These are phyloP conservation scores for Calyptomena viridis DNA, from an alignment of 2,113 vertebrate genomes.

Conservation along the genomic window DNA sequence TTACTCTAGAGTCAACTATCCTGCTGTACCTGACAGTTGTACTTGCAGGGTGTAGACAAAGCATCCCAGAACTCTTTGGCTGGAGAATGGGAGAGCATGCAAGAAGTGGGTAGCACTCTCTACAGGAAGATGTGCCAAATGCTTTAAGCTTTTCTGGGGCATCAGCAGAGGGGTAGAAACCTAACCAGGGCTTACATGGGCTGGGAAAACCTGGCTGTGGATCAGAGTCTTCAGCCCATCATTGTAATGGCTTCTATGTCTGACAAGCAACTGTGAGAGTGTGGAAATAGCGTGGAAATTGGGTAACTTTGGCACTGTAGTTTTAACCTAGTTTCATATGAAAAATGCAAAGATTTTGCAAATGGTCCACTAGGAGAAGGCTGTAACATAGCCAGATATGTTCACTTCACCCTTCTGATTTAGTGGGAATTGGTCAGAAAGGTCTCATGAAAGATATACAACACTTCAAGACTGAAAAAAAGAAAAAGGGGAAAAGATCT, in stretches of 20 bases:
- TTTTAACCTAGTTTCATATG: background rate
- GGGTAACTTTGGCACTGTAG: background rate
- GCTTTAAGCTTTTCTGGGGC: background rate
- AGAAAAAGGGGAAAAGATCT: constrained; percentile 34
- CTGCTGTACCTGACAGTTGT: background rate
- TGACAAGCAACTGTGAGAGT: background rate
- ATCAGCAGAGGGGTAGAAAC: background rate
- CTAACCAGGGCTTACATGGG: background rate
- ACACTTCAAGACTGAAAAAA: constrained; percentile 51
- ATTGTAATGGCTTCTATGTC: background rate
- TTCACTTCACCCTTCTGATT: constrained; percentile 48
- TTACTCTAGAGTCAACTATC: background rate
- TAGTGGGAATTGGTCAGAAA: constrained; percentile 70
- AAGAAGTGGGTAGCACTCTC: background rate
- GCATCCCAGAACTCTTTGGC: background rate
- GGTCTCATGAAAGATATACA: constrained; percentile 63
- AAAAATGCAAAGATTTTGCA: background rate
- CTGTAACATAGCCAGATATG: background rate
- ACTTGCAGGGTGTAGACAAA: background rate
- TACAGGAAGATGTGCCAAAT: background rate
- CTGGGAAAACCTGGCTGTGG: background rate
- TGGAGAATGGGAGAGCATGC: rapidly evolving
- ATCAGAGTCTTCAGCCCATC: background rate
- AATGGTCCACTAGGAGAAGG: background rate
- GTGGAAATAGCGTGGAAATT: background rate